Evolutionary conservation across 2,113 vertebrate genomes (phyloP).

Genomic region (Phaetusa simplex): DNA sequence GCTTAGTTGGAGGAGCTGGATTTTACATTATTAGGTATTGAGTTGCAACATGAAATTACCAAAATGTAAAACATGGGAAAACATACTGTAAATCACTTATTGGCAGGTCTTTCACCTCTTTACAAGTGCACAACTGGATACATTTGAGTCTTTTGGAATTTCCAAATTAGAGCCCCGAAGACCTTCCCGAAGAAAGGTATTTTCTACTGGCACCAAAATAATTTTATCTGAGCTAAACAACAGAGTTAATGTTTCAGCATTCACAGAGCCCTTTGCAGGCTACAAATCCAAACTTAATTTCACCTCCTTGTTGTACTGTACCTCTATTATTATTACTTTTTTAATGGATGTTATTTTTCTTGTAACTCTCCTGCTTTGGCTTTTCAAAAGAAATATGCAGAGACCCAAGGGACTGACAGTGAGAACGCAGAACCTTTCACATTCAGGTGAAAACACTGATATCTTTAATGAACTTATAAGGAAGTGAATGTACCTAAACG

Average conservation of each 20-base stretch:
- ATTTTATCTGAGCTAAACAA: slow-evolving; percentile 67
- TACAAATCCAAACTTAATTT: slow-evolving; percentile 51
- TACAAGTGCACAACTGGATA: slow-evolving; percentile 52
- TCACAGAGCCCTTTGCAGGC: not conserved
- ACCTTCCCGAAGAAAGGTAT: slow-evolving; percentile 59
- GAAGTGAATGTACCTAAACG: not conserved
- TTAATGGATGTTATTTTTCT: slow-evolving; percentile 25
- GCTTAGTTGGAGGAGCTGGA: slow-evolving; percentile 35
- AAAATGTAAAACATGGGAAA: slow-evolving; percentile 73
- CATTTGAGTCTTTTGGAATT: slow-evolving; percentile 60
- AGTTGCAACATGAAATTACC: slow-evolving; percentile 69
- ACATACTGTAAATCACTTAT: slow-evolving; percentile 75
- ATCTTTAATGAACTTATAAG: not conserved
- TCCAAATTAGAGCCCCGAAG: slow-evolving; percentile 67
- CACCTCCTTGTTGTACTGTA: slow-evolving; percentile 30
- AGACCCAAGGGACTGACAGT: not conserved
- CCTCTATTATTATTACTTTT: slow-evolving; percentile 30
- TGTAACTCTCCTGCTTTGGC: not conserved
- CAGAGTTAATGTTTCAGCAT: slow-evolving; percentile 56
- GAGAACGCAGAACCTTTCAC: slow-evolving; percentile 26
- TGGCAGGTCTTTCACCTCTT: slow-evolving; percentile 68
- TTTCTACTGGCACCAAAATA: slow-evolving; percentile 57
- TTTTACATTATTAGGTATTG: slow-evolving; percentile 69
- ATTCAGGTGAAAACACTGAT: not conserved
- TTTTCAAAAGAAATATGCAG: slow-evolving; percentile 30